Percentiles rank a stretch among this genome's conserved stretches.
These are phyloP conservation scores for Seriola dumerili DNA, from an alignment of 2,113 vertebrate species.

Conservation along the genomic window DNA sequence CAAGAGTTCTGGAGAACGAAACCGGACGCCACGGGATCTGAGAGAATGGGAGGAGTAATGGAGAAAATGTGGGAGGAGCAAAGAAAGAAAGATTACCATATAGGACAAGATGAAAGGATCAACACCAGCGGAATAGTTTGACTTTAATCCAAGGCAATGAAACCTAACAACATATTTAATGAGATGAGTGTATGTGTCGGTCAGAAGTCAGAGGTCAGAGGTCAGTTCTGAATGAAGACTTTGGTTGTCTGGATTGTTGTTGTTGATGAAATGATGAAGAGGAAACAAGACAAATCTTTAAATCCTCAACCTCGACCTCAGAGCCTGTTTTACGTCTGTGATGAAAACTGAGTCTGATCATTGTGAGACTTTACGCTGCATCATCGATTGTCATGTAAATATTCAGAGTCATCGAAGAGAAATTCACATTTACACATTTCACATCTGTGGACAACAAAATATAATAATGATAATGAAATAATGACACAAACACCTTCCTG, in stretches of 20 bases:
- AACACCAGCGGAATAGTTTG: conserved; percentile 8
- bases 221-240: not conserved
- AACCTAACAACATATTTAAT: conserved; percentile 7
- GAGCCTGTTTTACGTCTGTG: not conserved
- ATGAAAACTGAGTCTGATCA: no score
- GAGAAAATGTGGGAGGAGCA: not conserved
- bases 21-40: conserved; percentile 89
- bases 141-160: conserved; percentile 7
- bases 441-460: not conserved
- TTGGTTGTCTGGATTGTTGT: conserved; percentile 4
- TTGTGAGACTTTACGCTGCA: no score
- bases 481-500: not conserved
- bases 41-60: conserved; percentile 57
- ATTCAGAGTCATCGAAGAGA: conserved; percentile 2
- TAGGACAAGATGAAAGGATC: conserved; percentile 14
- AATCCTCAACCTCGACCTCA: not conserved
- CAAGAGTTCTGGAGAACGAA: conserved; percentile 86
- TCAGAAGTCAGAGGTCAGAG: not conserved
- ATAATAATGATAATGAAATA: not conserved
- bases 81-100: conserved; percentile 1
- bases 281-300: not conserved
- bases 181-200: conserved; percentile 1
- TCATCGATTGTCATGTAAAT: no score
- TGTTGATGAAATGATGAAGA: conserved; percentile 10
- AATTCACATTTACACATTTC: not conserved